Conservation (phyloP, 1,140 invertebrate genomes). For the Lepidurus arcticus region DNA sequence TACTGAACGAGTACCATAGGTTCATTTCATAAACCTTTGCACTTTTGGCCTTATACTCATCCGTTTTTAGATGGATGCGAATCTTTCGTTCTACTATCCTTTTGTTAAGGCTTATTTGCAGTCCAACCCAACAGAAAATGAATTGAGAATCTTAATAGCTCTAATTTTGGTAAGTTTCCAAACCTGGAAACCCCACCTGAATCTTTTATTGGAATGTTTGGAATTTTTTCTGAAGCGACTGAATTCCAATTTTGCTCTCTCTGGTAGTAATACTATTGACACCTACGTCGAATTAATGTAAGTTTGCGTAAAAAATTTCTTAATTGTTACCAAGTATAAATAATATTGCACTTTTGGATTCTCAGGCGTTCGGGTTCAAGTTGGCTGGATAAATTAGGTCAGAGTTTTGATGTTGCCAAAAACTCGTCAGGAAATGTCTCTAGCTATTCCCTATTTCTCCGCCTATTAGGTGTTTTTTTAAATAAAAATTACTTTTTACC, state of each 20-base stretch:
- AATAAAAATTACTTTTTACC: background rate
- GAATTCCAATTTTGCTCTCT: background rate
- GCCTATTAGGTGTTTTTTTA: background rate
- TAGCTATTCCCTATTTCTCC: background rate
- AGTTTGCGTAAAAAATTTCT: background rate
- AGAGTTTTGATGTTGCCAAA: background rate
- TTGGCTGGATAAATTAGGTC: background rate
- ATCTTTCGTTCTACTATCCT: background rate
- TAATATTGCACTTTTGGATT: background rate
- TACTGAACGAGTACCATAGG: background rate
- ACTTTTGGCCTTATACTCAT: background rate
- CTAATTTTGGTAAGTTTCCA: background rate
- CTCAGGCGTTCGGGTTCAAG: background rate
- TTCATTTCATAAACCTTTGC: background rate
- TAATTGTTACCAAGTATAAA: background rate
- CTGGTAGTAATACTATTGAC: background rate
- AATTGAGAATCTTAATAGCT: background rate
- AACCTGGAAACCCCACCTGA: background rate
- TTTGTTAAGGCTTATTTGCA: background rate
- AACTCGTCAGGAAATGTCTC: background rate
- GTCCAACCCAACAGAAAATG: background rate
- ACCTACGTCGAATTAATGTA: background rate
- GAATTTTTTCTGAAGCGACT: background rate
- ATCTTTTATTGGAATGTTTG: background rate
- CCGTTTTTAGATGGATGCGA: background rate